Evolutionary conservation across 2,888 invertebrate species (phyloP).

Genomic region (Electrophaes corylata): DNA sequence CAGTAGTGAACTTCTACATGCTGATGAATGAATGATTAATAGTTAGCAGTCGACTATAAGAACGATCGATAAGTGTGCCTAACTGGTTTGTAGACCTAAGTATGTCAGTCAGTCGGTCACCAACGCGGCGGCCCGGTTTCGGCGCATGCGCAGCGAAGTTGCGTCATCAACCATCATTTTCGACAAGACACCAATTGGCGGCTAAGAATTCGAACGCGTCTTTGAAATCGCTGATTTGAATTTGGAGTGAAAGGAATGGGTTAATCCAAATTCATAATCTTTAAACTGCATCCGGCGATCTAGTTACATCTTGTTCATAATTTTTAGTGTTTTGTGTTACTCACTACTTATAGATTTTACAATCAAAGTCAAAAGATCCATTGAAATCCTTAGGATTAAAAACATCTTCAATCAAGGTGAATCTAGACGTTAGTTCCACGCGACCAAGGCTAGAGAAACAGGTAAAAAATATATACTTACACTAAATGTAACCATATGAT

Average conservation of each 20-base stretch:
- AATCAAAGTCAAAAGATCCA: too few relatives aligned
- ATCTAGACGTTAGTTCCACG: too few relatives aligned
- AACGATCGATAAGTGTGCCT: constrained; percentile 11
- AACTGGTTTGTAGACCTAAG: constrained; percentile 22
- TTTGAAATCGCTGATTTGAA: constrained; percentile 15
- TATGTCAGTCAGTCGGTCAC: constrained; percentile 37
- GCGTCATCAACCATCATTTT: constrained; percentile 38
- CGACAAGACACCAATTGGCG: constrained; percentile 26
- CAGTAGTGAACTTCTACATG: too few relatives aligned
- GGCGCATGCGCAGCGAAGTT: constrained; percentile 26
- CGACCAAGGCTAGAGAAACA: too few relatives aligned
- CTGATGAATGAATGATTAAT: background rate
- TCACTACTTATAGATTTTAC: too few relatives aligned
- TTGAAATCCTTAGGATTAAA: too few relatives aligned
- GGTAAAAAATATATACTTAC: too few relatives aligned
- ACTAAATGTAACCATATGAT: too few relatives aligned
- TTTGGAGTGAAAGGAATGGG: constrained; percentile 21
- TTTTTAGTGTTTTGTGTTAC: too few relatives aligned
- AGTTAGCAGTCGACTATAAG: background rate
- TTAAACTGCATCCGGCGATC: too few relatives aligned
- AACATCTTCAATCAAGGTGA: too few relatives aligned
- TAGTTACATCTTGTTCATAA: too few relatives aligned
- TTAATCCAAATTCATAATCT: background rate
- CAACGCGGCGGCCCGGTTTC: constrained; percentile 35
- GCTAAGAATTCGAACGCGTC: constrained; percentile 11